Conservation (phyloP, 2,113 vertebrate species). For the Catharus fuscescens region DNA sequence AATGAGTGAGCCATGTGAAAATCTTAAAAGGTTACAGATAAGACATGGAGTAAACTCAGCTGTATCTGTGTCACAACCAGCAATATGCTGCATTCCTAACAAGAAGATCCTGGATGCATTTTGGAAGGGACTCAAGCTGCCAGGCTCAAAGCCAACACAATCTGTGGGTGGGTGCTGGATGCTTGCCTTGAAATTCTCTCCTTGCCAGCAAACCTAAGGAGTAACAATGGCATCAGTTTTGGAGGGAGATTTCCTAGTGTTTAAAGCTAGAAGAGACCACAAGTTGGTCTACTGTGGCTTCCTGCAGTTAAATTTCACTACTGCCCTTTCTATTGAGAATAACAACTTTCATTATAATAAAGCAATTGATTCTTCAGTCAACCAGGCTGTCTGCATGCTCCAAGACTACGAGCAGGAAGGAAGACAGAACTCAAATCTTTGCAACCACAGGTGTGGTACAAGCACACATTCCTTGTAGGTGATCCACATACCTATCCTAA, state of each 20-base stretch:
- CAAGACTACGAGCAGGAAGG: background rate
- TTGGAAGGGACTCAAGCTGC: constrained; percentile 41
- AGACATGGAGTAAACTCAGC: constrained; percentile 53
- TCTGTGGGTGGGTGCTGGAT: constrained; percentile 68
- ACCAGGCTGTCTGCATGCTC: background rate
- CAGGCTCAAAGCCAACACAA: constrained; percentile 64
- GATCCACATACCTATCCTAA: background rate
- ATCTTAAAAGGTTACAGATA: constrained; percentile 61
- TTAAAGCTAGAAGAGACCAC: constrained; percentile 7
- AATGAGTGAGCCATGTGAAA: constrained; percentile 43
- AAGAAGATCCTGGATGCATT: constrained; percentile 16
- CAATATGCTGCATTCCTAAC: constrained; percentile 45
- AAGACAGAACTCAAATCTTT: background rate
- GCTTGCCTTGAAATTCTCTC: constrained; percentile 25
- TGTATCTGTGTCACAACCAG: constrained; percentile 37
- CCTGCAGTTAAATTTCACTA: background rate
- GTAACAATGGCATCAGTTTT: constrained; percentile 19
- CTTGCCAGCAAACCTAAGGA: constrained; percentile 57
- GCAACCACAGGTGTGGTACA: background rate
- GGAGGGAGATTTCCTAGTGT: constrained; percentile 9
- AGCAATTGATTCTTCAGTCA: background rate
- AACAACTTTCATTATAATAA: background rate
- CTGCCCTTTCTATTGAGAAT: background rate
- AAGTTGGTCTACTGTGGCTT: background rate
- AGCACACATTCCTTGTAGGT: background rate